phyloP scores from a whole-genome alignment of 2,797 vertebrate genomes.

The Sparidentex hasta region DNA sequence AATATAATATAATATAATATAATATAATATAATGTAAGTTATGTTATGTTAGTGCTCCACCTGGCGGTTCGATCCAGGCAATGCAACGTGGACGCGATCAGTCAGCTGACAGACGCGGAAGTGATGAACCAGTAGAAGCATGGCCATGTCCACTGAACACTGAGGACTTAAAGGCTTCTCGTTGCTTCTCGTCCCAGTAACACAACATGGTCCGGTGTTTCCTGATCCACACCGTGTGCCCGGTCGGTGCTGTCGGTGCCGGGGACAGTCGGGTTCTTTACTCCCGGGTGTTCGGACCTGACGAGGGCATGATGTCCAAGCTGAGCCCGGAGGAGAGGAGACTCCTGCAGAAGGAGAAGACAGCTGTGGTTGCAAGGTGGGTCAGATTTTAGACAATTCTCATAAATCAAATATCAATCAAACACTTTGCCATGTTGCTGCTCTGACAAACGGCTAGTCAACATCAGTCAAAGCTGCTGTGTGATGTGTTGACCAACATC shows the following conservation, averaged over 20 bases:
- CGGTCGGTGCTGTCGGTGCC: conserved; percentile 70
- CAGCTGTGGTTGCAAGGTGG: conserved; percentile 87
- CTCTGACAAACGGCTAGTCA: background rate
- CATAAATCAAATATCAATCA: background rate
- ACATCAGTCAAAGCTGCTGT: background rate
- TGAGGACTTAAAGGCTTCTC: accelerated
- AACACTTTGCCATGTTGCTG: background rate
- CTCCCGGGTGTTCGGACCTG: conserved; percentile 85
- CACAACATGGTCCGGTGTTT: conserved; percentile 89
- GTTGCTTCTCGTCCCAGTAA: accelerated
- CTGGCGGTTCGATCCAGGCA: conserved; percentile 47
- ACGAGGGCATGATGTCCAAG: conserved; percentile 56
- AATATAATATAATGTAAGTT: background rate
- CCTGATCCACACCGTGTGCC: conserved; percentile 88
- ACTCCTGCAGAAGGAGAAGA: conserved; percentile 85
- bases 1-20: background rate
- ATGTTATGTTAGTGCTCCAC: conserved; percentile 41
- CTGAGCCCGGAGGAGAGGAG: conserved; percentile 80
- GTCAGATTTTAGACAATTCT: background rate
- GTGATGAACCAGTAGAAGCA: conserved; percentile 3
- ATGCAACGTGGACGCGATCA: background rate
- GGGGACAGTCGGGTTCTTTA: conserved; percentile 88
- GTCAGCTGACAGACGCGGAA: conserved; percentile 85
- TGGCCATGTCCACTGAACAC: accelerated
- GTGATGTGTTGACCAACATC: background rate